These are phyloP conservation scores for Mesaphorura yosii DNA, from an alignment of 1,140 invertebrate species.

Conservation along the genomic window DNA sequence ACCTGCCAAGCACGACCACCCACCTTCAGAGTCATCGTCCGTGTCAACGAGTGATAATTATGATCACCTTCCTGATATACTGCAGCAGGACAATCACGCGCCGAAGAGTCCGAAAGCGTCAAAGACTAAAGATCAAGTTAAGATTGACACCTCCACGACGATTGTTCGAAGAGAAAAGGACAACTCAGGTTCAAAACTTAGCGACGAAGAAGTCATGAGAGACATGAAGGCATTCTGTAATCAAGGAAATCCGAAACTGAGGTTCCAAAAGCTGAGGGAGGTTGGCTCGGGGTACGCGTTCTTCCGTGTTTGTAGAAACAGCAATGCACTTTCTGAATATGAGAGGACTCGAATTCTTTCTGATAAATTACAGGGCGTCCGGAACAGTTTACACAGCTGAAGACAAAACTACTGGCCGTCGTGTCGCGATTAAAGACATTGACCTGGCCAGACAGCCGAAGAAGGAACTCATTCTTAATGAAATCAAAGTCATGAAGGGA, in stretches of 20 bases:
- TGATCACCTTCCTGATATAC: not conserved
- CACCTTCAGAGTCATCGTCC: not conserved
- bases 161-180: conserved; percentile 44
- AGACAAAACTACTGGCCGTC: conserved; percentile 59
- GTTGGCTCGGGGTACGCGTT: conserved; percentile 67
- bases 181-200: conserved; percentile 44
- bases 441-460: conserved; percentile 85
- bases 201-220: conserved; percentile 73
- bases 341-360: not conserved
- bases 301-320: no score
- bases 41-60: not conserved
- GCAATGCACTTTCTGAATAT: no score
- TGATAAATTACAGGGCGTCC: conserved; percentile 50
- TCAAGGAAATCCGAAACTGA: conserved; percentile 57
- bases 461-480: conserved; percentile 88
- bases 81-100: not conserved
- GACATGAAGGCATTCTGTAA: conserved; percentile 69
- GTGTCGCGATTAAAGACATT: conserved; percentile 92
- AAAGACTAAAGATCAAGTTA: not conserved
- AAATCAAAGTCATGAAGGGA: conserved; percentile 85
- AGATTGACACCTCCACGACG: conserved; percentile 5
- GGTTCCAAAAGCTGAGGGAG: conserved; percentile 72
- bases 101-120: not conserved
- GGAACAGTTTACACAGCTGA: conserved; percentile 85
- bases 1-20: no score